Evolutionary conservation across 2,797 vertebrate genomes (phyloP), one percentile per base, ranked within the genome.

Genomic region (Dicrostonyx torquatus): DNA sequence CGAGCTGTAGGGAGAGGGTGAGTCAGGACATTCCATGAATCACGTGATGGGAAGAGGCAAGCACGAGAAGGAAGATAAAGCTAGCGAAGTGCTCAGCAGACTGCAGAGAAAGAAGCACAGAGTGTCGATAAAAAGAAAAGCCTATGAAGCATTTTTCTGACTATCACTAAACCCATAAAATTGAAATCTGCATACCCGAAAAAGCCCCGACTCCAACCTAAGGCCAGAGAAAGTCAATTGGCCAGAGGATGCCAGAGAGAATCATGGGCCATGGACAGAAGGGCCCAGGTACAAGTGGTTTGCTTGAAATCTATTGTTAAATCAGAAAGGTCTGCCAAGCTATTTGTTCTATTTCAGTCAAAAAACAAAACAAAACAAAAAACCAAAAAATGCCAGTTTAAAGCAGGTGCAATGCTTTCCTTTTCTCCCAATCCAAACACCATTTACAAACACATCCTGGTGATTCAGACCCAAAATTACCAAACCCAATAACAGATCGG

Each of bases 401-500:
- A 94, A 96, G 94, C 85, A 97, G 96, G 84, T 91, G 72, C 64
- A 43, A 82, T 15, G 82, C 87, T 95, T 96, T 95, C 77, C 94
- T 94, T 78, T 45, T 91, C 80, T 60, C 84, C 80, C 58, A 31
- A 0, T 95, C 94, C 88, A 45, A 94, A 96, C 96, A 76, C 83
- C 87, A 77, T 97, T 95, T 95, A 62, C 79, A 96, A 97, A 96
- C 45, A 88, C 95, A 95, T 94, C 89, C 95, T 94, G 96, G 95
- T 84, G 79, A 96, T 66, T 95, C 90, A 96, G 0, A 96, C 95
- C 92, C 94, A 90, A 89, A 97, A 97, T 96, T 93, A 95, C 97
- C 97, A 96, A 97, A 97, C 87, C 64, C 79, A 68, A 73, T 92
- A 96, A 95, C 95, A 96, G 97, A 97, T 97, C 89, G 66, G 96